Percentiles rank a stretch among this genome's conserved stretches.
phyloP scores from a whole-genome alignment of 2,113 vertebrate species.

The Paradoxurus hermaphroditus region DNA sequence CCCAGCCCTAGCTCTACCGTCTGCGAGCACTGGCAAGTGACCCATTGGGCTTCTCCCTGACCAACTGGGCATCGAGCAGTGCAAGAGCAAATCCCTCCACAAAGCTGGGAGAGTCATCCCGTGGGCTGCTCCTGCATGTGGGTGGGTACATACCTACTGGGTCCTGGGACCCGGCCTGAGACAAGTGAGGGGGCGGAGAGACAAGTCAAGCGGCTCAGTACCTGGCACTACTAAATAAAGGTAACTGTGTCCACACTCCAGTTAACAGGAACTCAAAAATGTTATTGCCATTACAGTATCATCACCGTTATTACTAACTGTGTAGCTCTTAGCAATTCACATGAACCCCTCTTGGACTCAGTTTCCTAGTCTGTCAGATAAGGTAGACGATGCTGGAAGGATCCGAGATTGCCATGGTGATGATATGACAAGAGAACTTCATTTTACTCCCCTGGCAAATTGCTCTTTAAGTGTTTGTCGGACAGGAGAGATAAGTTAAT shows the following conservation, averaged over 20 bases:
- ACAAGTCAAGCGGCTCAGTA: background rate
- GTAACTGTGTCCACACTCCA: background rate
- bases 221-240: background rate
- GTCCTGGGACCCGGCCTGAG: background rate
- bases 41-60: constrained; percentile 55
- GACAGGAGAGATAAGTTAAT: background rate
- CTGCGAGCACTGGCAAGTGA: constrained; percentile 66
- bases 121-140: constrained; percentile 71
- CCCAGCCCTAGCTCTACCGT: background rate
- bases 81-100: constrained; percentile 66
- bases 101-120: constrained; percentile 65
- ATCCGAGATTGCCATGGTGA: background rate
- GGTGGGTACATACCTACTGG: constrained; percentile 49
- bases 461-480: background rate
- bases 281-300: background rate
- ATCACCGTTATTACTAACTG: background rate
- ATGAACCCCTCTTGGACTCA: background rate
- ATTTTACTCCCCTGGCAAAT: constrained; percentile 27
- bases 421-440: background rate
- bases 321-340: background rate
- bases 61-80: constrained; percentile 71
- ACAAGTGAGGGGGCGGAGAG: background rate
- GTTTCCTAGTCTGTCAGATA: background rate
- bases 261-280: background rate
- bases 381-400: background rate